Conservation (phyloP, 1,140 invertebrate genomes). For the Oncopeltus fasciatus region DNA sequence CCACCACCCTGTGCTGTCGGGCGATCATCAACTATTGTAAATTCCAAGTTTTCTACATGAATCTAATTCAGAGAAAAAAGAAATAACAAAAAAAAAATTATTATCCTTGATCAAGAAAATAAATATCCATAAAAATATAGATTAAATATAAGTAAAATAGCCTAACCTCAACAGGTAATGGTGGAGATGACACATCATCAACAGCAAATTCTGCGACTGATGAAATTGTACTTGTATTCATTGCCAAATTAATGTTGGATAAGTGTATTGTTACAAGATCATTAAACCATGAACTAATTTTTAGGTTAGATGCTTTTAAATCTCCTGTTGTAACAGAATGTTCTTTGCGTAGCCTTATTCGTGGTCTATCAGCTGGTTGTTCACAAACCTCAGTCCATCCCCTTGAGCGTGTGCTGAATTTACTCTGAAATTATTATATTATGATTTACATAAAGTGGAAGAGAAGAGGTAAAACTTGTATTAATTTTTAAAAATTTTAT, state of each 20-base stretch:
- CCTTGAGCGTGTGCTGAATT: conserved; percentile 53
- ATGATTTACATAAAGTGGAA: not conserved
- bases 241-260: conserved; percentile 46
- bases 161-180: conserved; percentile 61
- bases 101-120: not conserved
- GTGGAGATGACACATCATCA: conserved; percentile 64
- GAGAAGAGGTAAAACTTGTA: not conserved
- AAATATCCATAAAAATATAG: not conserved
- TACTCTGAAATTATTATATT: conserved; percentile 38
- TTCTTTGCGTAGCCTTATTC: conserved; percentile 11
- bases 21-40: conserved; percentile 65
- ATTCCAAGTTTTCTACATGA: conserved; percentile 46
- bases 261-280: conserved; percentile 46
- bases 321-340: conserved; percentile 31
- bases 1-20: conserved; percentile 51
- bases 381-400: conserved; percentile 49
- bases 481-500: too few species aligned
- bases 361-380: conserved; percentile 19
- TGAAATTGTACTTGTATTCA: conserved; percentile 67
- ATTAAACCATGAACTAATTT: conserved; percentile 28
- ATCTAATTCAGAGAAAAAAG: conserved; percentile 15
- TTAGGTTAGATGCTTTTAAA: conserved; percentile 23
- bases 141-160: not conserved
- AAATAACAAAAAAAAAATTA: not conserved
- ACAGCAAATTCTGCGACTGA: conserved; percentile 67